Evolutionary conservation across 2,888 invertebrate species (phyloP).

Genomic region (Heliconius cydno): DNA sequence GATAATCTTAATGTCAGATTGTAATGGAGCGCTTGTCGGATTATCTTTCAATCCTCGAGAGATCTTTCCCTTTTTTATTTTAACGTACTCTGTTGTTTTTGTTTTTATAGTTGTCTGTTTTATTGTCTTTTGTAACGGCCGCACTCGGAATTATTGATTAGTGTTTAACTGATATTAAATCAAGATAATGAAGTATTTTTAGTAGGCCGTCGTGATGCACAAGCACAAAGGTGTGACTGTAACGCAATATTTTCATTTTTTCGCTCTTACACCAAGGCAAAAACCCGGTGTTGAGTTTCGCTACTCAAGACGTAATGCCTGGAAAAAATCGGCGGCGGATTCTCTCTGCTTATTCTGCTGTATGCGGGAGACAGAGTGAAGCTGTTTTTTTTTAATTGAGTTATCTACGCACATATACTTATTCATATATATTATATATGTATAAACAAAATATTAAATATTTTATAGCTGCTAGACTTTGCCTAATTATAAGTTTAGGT

Average conservation of each 20-base stretch:
- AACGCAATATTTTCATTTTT: too few relatives aligned
- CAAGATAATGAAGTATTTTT: not conserved
- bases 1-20: slow-evolving; percentile 32
- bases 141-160: not conserved
- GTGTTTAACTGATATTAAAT: not conserved
- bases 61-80: slow-evolving; percentile 23
- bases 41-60: slow-evolving; percentile 34
- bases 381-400: too few relatives aligned
- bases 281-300: too few relatives aligned
- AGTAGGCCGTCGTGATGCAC: too few relatives aligned
- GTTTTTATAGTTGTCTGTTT: slow-evolving; percentile 5
- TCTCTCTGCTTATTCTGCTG: too few relatives aligned
- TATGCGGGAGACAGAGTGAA: too few relatives aligned
- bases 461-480: not conserved
- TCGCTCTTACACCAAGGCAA: too few relatives aligned
- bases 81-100: slow-evolving; percentile 21
- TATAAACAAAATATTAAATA: not conserved
- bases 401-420: not conserved
- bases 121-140: not conserved
- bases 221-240: too few relatives aligned
- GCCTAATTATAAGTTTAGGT: not conserved
- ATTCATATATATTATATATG: not conserved
- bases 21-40: slow-evolving; percentile 36
- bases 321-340: too few relatives aligned
- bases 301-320: too few relatives aligned